Evolutionary conservation across 2,888 invertebrate species (phyloP).

Genomic region (Drosophila limbata): DNA sequence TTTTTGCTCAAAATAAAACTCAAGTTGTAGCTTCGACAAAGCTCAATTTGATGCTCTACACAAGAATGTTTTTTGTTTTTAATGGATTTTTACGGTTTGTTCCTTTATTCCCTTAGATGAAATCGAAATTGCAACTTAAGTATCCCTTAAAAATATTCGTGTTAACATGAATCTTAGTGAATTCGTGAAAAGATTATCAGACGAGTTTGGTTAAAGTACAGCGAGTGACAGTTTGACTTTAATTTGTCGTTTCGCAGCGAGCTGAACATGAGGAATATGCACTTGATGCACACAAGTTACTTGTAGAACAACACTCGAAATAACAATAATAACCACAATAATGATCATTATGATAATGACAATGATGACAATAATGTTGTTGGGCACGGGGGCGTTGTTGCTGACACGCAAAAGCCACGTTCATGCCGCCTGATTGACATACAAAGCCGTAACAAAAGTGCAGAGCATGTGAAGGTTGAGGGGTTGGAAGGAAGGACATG

Average conservation of each 20-base stretch:
- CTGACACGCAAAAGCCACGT: conserved; percentile 70
- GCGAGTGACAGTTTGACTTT: conserved; percentile 13
- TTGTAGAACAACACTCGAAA: conserved; percentile 10
- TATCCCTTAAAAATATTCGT: too few species aligned
- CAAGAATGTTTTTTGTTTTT: too few species aligned
- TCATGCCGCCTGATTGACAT: conserved; percentile 70
- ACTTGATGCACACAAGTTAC: conserved; percentile 17
- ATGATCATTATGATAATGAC: conserved; percentile 9
- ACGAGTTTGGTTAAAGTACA: background rate
- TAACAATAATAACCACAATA: background rate
- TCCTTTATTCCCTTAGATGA: too few species aligned
- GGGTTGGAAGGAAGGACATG: conserved; percentile 6
- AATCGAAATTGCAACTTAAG: too few species aligned
- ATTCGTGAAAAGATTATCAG: background rate
- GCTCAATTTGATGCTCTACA: too few species aligned
- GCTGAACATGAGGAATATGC: conserved; percentile 22
- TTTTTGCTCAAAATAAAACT: too few species aligned
- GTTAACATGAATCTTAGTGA: background rate
- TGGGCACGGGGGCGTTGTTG: conserved; percentile 33
- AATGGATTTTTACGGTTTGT: too few species aligned
- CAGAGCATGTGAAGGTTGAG: background rate
- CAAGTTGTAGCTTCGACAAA: too few species aligned
- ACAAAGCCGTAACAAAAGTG: conserved; percentile 54
- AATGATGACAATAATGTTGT: conserved; percentile 15
- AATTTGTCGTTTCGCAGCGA: conserved; percentile 16